Percentiles rank a stretch among this genome's conserved stretches.
Evolutionary conservation across 2,888 invertebrate genomes (phyloP).

Genomic region (Colletes collaris): DNA sequence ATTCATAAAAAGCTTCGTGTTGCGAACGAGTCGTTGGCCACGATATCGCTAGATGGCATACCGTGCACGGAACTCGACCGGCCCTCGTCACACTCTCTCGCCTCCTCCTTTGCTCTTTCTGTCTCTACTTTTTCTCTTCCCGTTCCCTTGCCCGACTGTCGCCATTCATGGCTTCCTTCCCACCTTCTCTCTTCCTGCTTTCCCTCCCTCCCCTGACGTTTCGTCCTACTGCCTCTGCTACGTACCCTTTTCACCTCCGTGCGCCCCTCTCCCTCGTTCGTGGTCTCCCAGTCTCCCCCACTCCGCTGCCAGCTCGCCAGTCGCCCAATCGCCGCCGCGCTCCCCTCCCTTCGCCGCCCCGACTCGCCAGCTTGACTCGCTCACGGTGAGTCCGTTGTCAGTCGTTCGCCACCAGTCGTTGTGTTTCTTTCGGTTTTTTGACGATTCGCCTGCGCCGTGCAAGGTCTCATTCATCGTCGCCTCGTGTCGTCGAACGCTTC

Average conservation of each 20-base stretch:
- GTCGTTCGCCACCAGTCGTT: slow-evolving; percentile 74
- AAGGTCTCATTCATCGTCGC: slow-evolving; percentile 20
- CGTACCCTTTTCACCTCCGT: slow-evolving; percentile 24
- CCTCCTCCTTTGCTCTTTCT: not conserved
- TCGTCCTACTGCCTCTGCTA: slow-evolving; percentile 42
- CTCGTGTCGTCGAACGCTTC: slow-evolving; percentile 1
- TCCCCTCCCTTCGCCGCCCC: slow-evolving; percentile 7
- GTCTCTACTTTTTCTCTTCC: slow-evolving; percentile 47
- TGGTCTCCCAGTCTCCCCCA: slow-evolving; percentile 31
- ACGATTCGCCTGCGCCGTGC: slow-evolving; percentile 34
- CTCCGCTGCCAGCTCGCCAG: slow-evolving; percentile 1
- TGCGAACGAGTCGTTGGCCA: slow-evolving; percentile 66
- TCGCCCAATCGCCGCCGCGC: slow-evolving; percentile 31
- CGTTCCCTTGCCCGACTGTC: slow-evolving; percentile 59
- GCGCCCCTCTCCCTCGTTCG: not conserved
- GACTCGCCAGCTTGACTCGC: slow-evolving; percentile 52
- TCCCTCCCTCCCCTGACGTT: slow-evolving; percentile 58
- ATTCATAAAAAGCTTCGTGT: slow-evolving; percentile 82
- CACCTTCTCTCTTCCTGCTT: slow-evolving; percentile 73
- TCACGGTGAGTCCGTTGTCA: slow-evolving; percentile 74
- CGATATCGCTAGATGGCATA: slow-evolving; percentile 80
- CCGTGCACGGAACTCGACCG: slow-evolving; percentile 61
- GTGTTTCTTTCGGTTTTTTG: slow-evolving; percentile 34
- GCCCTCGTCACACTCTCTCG: slow-evolving; percentile 1
- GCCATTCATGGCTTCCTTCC: slow-evolving; percentile 75